Base-by-base conservation (phyloP, 1,140 invertebrate genomes). In the Mya arenaria region DNA sequence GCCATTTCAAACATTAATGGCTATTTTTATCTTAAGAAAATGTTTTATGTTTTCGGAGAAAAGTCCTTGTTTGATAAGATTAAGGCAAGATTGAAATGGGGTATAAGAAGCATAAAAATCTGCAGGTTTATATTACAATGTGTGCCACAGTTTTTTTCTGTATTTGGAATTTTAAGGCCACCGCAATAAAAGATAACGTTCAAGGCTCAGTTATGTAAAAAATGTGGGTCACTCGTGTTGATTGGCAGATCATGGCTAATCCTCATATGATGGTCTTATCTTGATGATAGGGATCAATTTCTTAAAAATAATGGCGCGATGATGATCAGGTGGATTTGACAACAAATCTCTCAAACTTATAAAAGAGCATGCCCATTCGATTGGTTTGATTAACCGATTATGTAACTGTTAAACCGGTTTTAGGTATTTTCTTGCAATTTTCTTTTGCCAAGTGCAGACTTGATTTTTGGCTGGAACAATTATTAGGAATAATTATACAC, bases 301-400 rank as follows among this genome's bases (percentile, higher is more conserved):
- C 36, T 28, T 75, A 63, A 63, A 63, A 75, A 65, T 75, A 75
- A 75, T 75, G 56, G 28, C 34, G n/a, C 28, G 44, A 75, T 75
- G 73, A 75, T 75, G 55, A 60, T 58, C 60, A 19, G 36, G 13
- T 48, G 73, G 62, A 37, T 48, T 75, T 75, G 25, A 19, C 17
- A 30, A 15, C 6, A 63, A 75, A 75, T 75, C 73, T 75, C 73
- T 63, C 37, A 30, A 41, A 30, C 58, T 37, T 52, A 23, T 28
- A 23, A 75, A 63, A 41, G 58, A 75, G 39, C 73, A 75, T 25
- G 73, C 73, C 41, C n/a, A n/a, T n/a, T n/a, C n/a, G n/a, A n/a
- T n/a, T n/a, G n/a, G n/a, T n/a, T n/a, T n/a, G n/a, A n/a, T n/a
- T n/a, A n/a, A n/a, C n/a, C n/a, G n/a, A n/a, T n/a, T n/a, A n/a